These are phyloP conservation scores for Reinhardtius hippoglossoides DNA, from an alignment of 2,113 vertebrate genomes.

Conservation along the genomic window DNA sequence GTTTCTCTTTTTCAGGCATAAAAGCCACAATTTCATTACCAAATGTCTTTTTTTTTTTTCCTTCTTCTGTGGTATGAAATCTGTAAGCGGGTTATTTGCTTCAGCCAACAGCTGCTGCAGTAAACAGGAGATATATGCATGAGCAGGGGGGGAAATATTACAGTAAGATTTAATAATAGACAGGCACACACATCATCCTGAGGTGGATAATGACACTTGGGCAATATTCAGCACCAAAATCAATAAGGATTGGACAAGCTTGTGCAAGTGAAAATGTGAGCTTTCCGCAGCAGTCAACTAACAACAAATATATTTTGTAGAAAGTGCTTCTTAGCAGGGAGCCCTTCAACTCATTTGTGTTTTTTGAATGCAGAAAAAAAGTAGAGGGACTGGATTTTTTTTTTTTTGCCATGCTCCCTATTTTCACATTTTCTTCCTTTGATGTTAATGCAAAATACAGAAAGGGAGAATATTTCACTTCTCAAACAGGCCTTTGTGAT, in stretches of 20 bases:
- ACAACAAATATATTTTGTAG: constrained; percentile 58
- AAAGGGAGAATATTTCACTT: constrained; percentile 62
- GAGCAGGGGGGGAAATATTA: constrained; percentile 47
- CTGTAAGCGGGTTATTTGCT: constrained; percentile 70
- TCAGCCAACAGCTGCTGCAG: constrained; percentile 45
- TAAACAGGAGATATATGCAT: constrained; percentile 53
- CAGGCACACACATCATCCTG: constrained; percentile 41
- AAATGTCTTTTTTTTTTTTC: constrained; percentile 32
- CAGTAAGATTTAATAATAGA: constrained; percentile 74
- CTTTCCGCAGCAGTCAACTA: constrained; percentile 55
- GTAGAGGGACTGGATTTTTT: neutral
- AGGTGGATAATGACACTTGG: constrained; percentile 72
- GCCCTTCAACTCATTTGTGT: neutral
- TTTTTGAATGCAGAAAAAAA: constrained; percentile 20
- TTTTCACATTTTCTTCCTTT: constrained; percentile 3
- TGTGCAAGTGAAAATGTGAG: constrained; percentile 15
- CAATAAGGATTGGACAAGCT: constrained; percentile 75
- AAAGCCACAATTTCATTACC: constrained; percentile 56
- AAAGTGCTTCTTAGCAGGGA: constrained; percentile 39
- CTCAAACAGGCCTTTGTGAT: constrained; percentile 70
- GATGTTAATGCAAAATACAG: constrained; percentile 40
- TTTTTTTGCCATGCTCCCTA: neutral
- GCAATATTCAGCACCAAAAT: constrained; percentile 77
- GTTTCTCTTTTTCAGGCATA: constrained; percentile 49
- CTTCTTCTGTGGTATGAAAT: constrained; percentile 66